Percentiles rank a stretch among this genome's conserved stretches.
Conservation (phyloP, 2,113 vertebrate genomes). For the Meleagris gallopavo region DNA sequence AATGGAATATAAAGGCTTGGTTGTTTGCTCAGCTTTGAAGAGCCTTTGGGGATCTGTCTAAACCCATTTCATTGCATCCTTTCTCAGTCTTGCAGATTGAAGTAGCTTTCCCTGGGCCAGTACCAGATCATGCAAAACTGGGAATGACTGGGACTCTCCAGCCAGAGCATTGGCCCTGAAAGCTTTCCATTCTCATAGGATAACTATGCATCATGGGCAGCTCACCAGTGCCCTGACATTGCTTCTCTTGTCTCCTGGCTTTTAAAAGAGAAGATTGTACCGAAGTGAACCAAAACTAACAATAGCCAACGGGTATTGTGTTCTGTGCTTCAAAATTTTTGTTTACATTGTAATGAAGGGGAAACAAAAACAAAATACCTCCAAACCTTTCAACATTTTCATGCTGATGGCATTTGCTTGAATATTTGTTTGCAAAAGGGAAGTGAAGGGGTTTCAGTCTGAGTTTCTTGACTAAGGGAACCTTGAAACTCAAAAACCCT, state of each 20-base stretch:
- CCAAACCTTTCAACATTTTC: not conserved
- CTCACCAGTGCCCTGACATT: not conserved
- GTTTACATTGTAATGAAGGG: not conserved
- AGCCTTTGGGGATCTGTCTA: not conserved
- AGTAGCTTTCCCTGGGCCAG: not conserved
- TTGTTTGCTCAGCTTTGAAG: not conserved
- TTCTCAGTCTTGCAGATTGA: not conserved
- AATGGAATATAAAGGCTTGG: not conserved
- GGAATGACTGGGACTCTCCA: not conserved
- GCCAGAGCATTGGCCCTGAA: not conserved
- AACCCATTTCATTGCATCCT: not conserved
- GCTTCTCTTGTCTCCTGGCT: not conserved
- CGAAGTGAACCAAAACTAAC: not conserved
- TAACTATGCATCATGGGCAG: not conserved
- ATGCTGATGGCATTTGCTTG: not conserved
- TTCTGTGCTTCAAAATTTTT: not conserved
- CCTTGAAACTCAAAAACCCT: not conserved
- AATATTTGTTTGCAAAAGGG: not conserved
- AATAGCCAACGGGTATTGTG: too few species aligned
- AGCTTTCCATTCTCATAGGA: fast-evolving
- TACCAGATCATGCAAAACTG: not conserved
- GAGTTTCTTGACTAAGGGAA: not conserved
- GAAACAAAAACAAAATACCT: not conserved
- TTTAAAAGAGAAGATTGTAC: not conserved
- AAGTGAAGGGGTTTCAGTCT: not conserved